Conservation (phyloP, 2,888 invertebrate genomes). For the Pedicia rivosa region DNA sequence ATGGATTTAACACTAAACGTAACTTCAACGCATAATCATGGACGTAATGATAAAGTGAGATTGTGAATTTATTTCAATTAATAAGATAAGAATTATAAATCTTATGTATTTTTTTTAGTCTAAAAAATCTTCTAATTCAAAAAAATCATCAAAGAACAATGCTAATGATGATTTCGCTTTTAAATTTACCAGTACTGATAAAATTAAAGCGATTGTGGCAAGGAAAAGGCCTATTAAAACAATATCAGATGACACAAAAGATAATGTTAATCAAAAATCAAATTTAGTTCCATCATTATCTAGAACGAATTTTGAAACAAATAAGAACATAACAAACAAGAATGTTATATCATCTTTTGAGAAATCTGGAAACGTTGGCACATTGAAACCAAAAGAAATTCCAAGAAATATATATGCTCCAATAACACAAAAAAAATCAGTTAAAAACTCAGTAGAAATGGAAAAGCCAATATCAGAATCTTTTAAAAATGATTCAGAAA, state of each 20-base stretch:
- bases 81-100: too few species aligned
- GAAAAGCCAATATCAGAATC: too few species aligned
- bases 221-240: conserved; percentile 15
- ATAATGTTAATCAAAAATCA: conserved; percentile 2
- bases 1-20: too few species aligned
- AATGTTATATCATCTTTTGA: too few species aligned
- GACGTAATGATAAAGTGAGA: too few species aligned
- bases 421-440: too few species aligned
- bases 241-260: background rate
- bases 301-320: background rate
- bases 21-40: background rate
- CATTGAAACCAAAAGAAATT: background rate
- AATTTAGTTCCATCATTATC: background rate
- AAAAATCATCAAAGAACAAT: background rate
- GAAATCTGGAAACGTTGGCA: too few species aligned
- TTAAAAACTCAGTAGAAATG: too few species aligned
- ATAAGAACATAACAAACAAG: too few species aligned
- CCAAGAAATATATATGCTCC: background rate
- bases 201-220: conserved; percentile 25
- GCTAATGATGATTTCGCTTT: conserved; percentile 17
- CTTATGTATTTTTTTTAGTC: background rate
- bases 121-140: background rate
- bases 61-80: too few species aligned
- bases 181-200: conserved; percentile 19
- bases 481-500: too few species aligned